Base-by-base conservation (phyloP, 2,888 invertebrate genomes). In the Sacculina carcini region DNA sequence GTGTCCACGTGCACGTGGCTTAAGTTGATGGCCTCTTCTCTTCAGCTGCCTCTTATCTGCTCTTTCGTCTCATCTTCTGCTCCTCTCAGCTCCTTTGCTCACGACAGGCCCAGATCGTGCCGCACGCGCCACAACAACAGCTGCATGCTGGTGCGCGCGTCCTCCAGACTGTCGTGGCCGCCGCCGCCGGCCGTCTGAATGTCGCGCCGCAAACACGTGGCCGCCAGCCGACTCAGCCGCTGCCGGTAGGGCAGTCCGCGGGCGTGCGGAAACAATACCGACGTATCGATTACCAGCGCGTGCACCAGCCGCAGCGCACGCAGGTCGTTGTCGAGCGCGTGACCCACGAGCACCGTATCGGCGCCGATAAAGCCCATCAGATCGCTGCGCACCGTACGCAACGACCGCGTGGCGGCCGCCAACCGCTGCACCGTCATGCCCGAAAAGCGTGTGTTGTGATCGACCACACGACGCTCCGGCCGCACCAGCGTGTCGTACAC, bases 101-200 rank as follows among this genome's bases (percentile, higher is more conserved):
- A 28, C 21, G 23, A 21, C 24, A 51, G 31, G 14, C 12, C 12
- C 19, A 28, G 52, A n/a, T 40, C 29, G 6, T 26, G 44, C 2
- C 38, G 28, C 24, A n/a, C 32, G 28, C 40, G 39, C 42, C 44
- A 40, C 34, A 34, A 36, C 48, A 48, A 29, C 36, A 69, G 58
- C 49, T 67, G 64, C 58, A 69, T 56, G 54, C 66, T 66, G 0
- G 67, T 61, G 5, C 60, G 55, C 1, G 68, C 68, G 61, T 69
- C 69, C 54, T 68, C 68, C 29, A 61, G 56, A 56, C 67, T 67
- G 62, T 67, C 66, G 58, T 69, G 68, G 21, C 68, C 67, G 28
- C 65, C 64, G 23, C 60, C 61, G 52, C 62, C 61, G 53, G 61
- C 61, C 48, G 62, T 58, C 55, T 68, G 68, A 28, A 68, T 68